Evolutionary conservation across 2,888 invertebrate species (phyloP), one percentile per base, ranked within the genome.

Genomic region (Cyaniris semiargus): DNA sequence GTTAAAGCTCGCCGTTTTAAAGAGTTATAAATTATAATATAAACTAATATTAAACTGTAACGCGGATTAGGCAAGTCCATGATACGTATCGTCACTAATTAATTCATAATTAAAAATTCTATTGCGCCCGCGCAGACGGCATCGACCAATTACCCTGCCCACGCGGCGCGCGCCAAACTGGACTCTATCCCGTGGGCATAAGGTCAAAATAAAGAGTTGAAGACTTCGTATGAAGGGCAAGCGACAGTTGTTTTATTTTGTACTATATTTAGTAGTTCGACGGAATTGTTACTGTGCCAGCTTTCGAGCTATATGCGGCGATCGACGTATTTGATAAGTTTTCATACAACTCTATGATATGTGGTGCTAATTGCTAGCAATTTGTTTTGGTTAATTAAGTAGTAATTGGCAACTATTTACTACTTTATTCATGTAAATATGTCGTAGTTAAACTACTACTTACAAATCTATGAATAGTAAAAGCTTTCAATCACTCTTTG

Each of bases 21-120:
- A 71, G 23, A 70, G 18, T 38, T 38, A 21, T 15, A 53, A 23
- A n/a, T n/a, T n/a, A n/a, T n/a, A n/a, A n/a, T n/a, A n/a, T n/a
- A n/a, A n/a, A n/a, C n/a, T 71, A 27, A 31, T 21, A 53, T 72
- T 44, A 70, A 78, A 78, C 44, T 60, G 77, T 79, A 77, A 80
- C 78, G 79, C 78, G 79, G 78, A 80, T 92, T 91, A 90, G 87
- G 88, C 91, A 89, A 90, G 87, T 89, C 88, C 88, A 87, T 88
- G 86, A 88, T 92, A 92, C 90, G 92, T 91, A 89, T 91, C 89
- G 89, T 87, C 86, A 87, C 89, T 92, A 93, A 94, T 93, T 93
- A 93, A 94, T 94, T 93, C 93, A 93, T 93, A 92, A 93, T 94
- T 94, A 93, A 93, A 93, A 93, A 93, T 93, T 92, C 93, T 91